These are phyloP conservation scores for Lithophane leautieri DNA, from an alignment of 2,888 invertebrate genomes.

Conservation along the genomic window DNA sequence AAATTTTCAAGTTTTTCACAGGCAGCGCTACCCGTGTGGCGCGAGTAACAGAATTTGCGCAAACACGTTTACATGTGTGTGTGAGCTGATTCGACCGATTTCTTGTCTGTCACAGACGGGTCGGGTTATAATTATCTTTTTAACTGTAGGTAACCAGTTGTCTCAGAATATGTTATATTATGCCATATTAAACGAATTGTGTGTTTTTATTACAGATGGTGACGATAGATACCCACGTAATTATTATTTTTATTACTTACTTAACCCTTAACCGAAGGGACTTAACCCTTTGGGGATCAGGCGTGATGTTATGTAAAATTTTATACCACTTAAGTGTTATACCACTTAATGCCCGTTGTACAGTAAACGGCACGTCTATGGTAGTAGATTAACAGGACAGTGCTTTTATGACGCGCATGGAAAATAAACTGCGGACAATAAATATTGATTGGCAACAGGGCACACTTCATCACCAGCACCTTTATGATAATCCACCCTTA, in stretches of 20 bases:
- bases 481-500: neutral
- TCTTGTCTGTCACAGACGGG: neutral
- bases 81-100: neutral
- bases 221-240: neutral
- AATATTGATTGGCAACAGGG: neutral
- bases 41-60: neutral
- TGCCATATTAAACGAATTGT: neutral
- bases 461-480: no score
- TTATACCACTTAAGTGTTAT: neutral
- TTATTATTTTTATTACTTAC: neutral
- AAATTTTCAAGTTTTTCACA: no score
- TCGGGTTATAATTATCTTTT: neutral
- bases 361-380: no score
- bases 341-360: neutral
- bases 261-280: no score
- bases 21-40: no score
- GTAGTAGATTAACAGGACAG: neutral
- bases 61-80: neutral
- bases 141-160: neutral
- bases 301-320: neutral
- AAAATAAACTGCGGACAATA: neutral
- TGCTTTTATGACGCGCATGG: neutral
- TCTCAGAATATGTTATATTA: neutral
- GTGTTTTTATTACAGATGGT: conserved; percentile 1
- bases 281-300: neutral